Base-by-base conservation (phyloP, 1,140 invertebrate species). In the Nylanderia fulva region DNA sequence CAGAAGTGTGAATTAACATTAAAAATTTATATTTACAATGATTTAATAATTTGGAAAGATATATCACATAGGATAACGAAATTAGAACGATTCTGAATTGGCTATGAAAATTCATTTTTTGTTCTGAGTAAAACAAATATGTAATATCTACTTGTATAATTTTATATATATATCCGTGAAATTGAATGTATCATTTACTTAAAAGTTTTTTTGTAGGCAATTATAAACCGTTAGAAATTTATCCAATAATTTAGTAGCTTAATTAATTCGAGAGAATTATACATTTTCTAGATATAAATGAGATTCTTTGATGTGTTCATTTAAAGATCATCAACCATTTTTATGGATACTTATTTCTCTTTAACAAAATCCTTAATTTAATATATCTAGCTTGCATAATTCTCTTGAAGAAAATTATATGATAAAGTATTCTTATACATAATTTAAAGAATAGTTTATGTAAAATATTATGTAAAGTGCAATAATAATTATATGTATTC, bases 401-500 rank as follows among this genome's bases (percentile, higher is more conserved):
- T 80, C 36, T 80, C 64, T 80, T 39, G 27, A 71, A 71, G 24
- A 69, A 39, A 58, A 79, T 24, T 29, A 45, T 48, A 45, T 5
- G 29, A 79, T 82, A 82, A 82, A 52, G 1, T 60, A 45, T 72
- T n/a, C 54, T 18, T 21, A 58, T 48, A 48, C 15, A 48, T 71
- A 42, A 82, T 45, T 72, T 82, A 80, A 36, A 45, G 45, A 11
- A 71, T 82, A 58, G 66, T 58, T 82, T 71, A 39, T 82, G 77
- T 82, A 82, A 82, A 82, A 58, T 82, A 71, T 82, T 71, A 82
- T 11, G 18, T 80, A 29, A 80, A 33, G 15, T 58, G 77, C 77
- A 82, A 82, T 82, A 82, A 82, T 82, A 82, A 82, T 82, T 39
- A 82, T 72, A 72, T 82, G 36, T 82, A 79, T 72, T 79, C 36